Base-by-base conservation (phyloP, 1,140 invertebrate genomes). In the Paraescarpia echinospica region DNA sequence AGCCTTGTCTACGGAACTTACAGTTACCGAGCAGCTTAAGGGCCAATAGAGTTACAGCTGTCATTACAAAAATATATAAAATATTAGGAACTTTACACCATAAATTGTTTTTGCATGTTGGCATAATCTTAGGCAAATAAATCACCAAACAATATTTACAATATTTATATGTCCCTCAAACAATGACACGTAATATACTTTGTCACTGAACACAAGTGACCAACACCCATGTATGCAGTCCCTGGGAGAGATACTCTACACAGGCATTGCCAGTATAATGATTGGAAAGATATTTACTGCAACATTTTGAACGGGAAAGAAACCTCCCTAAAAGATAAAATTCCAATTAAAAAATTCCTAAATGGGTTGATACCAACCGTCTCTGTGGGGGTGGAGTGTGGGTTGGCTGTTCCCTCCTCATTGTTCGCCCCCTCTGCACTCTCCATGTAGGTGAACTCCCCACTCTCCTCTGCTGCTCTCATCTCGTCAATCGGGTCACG, bases 401-500 rank as follows among this genome's bases (percentile, higher is more conserved):
- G 89, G 14, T 35, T 41, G 33, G 8, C 8, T 35, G 89, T 34
- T 22, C 90, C 93, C 14, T 92, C 89, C 22, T 91, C 89, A n/a
- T n/a, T n/a, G n/a, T n/a, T n/a, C 51, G 35, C 33, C 5, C 93
- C 93, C 33, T 94, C 94, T 0, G 93, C 94, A 34, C 94, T 94
- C 18, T 94, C 94, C 48, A 94, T 93, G 93, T 96, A 97, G 8
- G 94, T 94, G 94, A 97, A 97, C 89, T 94, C 94, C n/a, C 97
- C 97, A 92, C 93, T 94, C 33, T 96, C 95, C 94, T 97, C 97
- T 1, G 97, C 97, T 33, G 95, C 95, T 92, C 94, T 92, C 97
- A 98, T 97, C 95, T 98, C 98, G 93, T 97, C 97, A 5, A 98
- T 94, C 0, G 97, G 96, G 94, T 98, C 97, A 89, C 98, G 96